Conservation (phyloP, 2,888 invertebrate genomes). For the Drosophila falleni region DNA sequence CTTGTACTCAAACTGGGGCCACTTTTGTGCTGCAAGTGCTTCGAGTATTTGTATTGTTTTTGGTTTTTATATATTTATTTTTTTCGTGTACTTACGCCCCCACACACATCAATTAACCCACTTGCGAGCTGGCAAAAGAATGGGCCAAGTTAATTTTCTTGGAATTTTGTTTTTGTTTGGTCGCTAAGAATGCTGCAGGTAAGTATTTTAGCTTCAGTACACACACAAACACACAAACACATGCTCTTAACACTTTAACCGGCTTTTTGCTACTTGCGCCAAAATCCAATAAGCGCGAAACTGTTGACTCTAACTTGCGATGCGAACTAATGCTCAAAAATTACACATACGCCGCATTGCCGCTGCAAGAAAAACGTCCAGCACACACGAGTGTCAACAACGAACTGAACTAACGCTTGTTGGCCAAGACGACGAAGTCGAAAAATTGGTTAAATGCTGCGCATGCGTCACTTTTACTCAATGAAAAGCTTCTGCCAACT, state of each 20-base stretch:
- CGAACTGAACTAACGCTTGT: slow-evolving; percentile 60
- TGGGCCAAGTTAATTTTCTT: slow-evolving; percentile 68
- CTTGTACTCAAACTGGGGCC: not conserved
- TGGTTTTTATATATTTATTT: slow-evolving; percentile 35
- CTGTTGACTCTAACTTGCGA: slow-evolving; percentile 29
- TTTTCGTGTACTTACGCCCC: slow-evolving; percentile 25
- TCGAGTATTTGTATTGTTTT: slow-evolving; percentile 29
- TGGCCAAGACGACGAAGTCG: slow-evolving; percentile 15
- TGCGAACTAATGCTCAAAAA: slow-evolving; percentile 14
- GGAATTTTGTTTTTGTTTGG: slow-evolving; percentile 42
- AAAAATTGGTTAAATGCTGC: slow-evolving; percentile 17
- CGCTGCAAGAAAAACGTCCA: slow-evolving; percentile 37
- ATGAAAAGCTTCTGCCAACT: slow-evolving; percentile 75
- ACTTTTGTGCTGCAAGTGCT: slow-evolving; percentile 9
- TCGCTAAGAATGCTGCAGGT: slow-evolving; percentile 44
- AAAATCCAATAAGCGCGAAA: slow-evolving; percentile 69
- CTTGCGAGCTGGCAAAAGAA: slow-evolving; percentile 43
- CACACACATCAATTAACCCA: slow-evolving; percentile 73
- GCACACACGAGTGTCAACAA: slow-evolving; percentile 68
- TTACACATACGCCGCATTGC: slow-evolving; percentile 60
- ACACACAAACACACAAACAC: slow-evolving; percentile 25
- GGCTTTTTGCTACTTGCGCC: slow-evolving; percentile 71
- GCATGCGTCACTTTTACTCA: slow-evolving; percentile 76
- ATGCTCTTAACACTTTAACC: slow-evolving; percentile 63
- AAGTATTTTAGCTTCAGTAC: slow-evolving; percentile 25